These are phyloP conservation scores for Phataginus tricuspis DNA, from an alignment of 2,797 vertebrate species.

Conservation along the genomic window DNA sequence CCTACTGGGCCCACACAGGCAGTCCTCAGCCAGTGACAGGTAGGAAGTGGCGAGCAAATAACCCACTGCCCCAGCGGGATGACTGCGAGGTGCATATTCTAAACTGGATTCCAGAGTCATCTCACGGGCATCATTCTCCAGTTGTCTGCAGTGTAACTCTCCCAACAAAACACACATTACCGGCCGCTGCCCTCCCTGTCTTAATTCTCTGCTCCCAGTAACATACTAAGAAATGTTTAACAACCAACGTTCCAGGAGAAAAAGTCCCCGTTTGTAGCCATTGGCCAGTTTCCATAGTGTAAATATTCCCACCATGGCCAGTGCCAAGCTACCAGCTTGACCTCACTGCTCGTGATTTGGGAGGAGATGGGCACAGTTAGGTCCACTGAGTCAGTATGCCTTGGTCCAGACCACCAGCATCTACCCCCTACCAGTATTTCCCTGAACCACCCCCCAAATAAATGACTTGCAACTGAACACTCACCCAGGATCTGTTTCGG, in stretches of 20 bases:
- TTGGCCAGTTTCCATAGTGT: background rate
- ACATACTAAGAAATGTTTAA: conserved; percentile 26
- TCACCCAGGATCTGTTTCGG: background rate
- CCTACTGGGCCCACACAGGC: background rate
- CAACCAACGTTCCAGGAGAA: background rate
- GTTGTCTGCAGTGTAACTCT: background rate
- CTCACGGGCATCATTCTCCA: background rate
- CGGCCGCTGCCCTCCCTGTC: background rate
- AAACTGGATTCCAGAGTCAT: background rate
- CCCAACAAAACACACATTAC: background rate
- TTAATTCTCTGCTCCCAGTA: background rate
- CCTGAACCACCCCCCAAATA: background rate
- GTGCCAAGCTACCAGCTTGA: background rate
- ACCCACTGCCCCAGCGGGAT: background rate
- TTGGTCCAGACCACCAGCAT: background rate
- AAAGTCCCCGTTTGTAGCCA: background rate
- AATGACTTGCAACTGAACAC: background rate
- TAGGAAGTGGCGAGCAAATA: background rate
- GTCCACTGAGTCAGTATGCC: background rate
- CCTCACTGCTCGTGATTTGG: background rate
- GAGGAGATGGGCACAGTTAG: background rate
- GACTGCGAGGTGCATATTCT: background rate
- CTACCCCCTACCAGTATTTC: background rate
- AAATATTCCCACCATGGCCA: background rate
- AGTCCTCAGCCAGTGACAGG: background rate